Evolutionary conservation across 37 sponge, comb jelly and placozoan genomes (phyloP), one percentile per base, ranked within the genome.

Genomic region (Beroe ovata): DNA sequence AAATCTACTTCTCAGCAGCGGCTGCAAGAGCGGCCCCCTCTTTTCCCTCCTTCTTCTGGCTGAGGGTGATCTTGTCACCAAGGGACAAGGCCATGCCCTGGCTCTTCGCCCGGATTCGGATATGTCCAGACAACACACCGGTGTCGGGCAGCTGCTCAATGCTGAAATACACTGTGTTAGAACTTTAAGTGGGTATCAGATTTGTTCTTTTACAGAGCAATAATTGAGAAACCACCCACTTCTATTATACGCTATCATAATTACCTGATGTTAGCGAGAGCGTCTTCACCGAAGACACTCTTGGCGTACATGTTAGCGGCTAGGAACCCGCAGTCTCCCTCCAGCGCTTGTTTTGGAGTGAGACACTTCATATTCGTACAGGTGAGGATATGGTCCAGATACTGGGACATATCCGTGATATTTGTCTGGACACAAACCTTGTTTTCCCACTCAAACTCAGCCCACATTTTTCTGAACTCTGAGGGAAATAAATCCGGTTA

Each of bases 391-490:
- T 99, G 96, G 8, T 94, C 91, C 59, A 99, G 91, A 81, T 92
- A 99, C 0, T 69, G 92, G 60, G 42, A 60, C 64, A 96, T 72
- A 39, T 95, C 94, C 28, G 90, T 89, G 38, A 99, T 94, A 58
- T 95, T 96, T 8, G 96, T 96, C 88, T 94, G 93, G 23, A 99
- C 93, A 0, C 92, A 22, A 39, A 94, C 94, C 93, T 99, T 99
- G 88, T 99, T 99, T 90, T 99, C 99, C 99, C 99, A 99, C 91
- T 99, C 99, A 93, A 99, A 99, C 90, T 99, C 99, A 88, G 93
- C 95, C 99, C 99, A 99, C 96, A 96, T 99, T 91, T 93, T 95
- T 28, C 99, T 88, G 89, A 99, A 99, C 91, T 99, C 99, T 29
- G 84, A 77, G 25, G 25, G 1, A 34, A n/a, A n/a, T n/a, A n/a